Evolutionary conservation across 2,113 vertebrate species (phyloP).

Genomic region (Drymodes brunneopygia): DNA sequence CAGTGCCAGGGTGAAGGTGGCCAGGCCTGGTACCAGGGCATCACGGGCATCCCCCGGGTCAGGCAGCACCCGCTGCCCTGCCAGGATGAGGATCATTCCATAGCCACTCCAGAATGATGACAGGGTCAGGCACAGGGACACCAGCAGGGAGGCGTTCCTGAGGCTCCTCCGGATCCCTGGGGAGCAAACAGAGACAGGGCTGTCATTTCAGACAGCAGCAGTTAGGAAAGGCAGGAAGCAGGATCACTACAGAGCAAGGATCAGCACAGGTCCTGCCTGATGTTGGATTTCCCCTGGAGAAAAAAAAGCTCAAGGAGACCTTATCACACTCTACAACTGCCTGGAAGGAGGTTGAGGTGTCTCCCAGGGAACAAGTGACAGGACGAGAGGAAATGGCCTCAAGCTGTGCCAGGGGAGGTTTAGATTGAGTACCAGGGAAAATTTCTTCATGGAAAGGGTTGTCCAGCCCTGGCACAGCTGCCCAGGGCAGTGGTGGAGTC

Average conservation of each 20-base stretch:
- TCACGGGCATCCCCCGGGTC: neutral
- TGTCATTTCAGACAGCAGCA: accelerated
- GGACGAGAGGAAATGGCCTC: neutral
- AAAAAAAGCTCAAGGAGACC: neutral
- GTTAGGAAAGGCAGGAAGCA: neutral
- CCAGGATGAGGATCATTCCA: conserved; percentile 76
- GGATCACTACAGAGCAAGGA: accelerated
- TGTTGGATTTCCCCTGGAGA: neutral
- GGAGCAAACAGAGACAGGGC: neutral
- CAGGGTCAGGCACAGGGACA: conserved; percentile 77
- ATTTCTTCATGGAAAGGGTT: neutral
- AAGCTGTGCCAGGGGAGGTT: neutral
- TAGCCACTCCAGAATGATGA: conserved; percentile 81
- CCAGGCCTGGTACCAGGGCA: conserved; percentile 79
- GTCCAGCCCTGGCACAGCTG: neutral
- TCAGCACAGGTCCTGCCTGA: neutral
- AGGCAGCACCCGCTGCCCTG: conserved; percentile 65
- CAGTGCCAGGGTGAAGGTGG: conserved; percentile 73
- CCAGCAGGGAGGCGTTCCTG: conserved; percentile 66
- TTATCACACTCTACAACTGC: neutral
- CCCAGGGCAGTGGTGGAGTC: neutral
- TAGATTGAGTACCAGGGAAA: neutral
- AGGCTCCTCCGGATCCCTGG: conserved; percentile 74
- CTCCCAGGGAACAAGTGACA: neutral
- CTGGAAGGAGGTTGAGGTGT: neutral